These are phyloP conservation scores for Chiridota heheva DNA, from an alignment of 35 echinoderm and acorn worm genomes.

Conservation along the genomic window DNA sequence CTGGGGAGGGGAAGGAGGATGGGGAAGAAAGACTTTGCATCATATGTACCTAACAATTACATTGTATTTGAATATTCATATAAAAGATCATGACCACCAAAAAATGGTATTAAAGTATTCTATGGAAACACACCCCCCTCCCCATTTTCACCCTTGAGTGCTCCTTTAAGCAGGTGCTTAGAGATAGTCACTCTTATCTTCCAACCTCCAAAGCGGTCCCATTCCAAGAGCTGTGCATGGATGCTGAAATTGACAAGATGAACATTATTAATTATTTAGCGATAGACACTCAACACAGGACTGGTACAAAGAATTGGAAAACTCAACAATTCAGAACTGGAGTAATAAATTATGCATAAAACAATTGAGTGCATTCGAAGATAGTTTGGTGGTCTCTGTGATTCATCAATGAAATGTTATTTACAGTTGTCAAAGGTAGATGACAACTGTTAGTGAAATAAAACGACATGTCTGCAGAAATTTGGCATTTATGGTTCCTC, in stretches of 20 bases:
- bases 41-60: too few relatives aligned
- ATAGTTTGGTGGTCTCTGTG: not conserved
- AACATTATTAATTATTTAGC: constrained; percentile 52
- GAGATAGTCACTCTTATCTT: too few relatives aligned
- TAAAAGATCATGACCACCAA: too few relatives aligned
- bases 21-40: too few relatives aligned
- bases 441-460: not conserved
- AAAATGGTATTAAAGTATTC: too few relatives aligned
- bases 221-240: constrained; percentile 57
- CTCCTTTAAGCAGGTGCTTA: too few relatives aligned
- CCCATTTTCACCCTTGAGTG: too few relatives aligned
- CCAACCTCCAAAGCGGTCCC: constrained; percentile 63
- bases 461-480: not conserved
- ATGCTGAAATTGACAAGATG: constrained; percentile 70
- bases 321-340: constrained; percentile 70
- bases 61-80: too few relatives aligned
- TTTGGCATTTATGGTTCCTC: not conserved
- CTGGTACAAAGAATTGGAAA: constrained; percentile 48
- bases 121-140: too few relatives aligned
- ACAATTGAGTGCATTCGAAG: not conserved
- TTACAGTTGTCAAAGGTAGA: not conserved
- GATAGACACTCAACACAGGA: constrained; percentile 38
- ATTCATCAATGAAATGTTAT: not conserved
- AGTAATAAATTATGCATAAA: not conserved
- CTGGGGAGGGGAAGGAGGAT: too few relatives aligned